Base-by-base conservation (phyloP, 1,140 invertebrate genomes). In the Polypedilum vanderplanki region DNA sequence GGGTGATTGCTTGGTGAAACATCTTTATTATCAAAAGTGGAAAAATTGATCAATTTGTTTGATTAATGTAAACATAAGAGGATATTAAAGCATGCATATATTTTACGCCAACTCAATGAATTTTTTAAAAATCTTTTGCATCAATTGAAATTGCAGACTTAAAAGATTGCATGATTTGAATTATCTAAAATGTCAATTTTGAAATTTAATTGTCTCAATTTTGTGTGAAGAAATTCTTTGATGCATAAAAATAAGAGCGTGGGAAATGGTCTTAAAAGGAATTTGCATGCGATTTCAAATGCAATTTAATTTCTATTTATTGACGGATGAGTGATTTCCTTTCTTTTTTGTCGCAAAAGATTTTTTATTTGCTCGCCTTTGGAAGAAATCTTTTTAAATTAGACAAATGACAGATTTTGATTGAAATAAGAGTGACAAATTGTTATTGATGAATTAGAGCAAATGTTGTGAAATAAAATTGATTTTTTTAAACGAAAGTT, bases 31-130 rank as follows among this genome's bases (percentile, higher is more conserved):
- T 57, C 46, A 57, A 57, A 57, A 57, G 46, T 57, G 46, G 12
- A 57, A 57, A 57, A 57, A 57, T 57, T 57, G 46, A 57, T 57
- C 46, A 57, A 57, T 57, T 57, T 57, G 46, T 57, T 57, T 57
- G 46, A 57, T 57, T 57, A 57, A 57, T 57, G 46, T 57, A 57
- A 57, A 57, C 46, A 57, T 57, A 57, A 57, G 46, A 57, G 46
- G 46, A 57, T 57, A 57, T 57, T 57, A 57, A 57, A 57, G 46
- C 46, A 57, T 57, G 46, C 46, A 57, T 57, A 57, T 57, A 57
- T 57, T 57, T 57, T 57, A 57, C 46, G 46, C 46, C 46, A 33
- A 33, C 24, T 33, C 24, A 33, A 33, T 33, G 5, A 33, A 33
- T 33, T 5, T 1, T 33, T 33, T 33, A 5, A 46, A 46, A 12